Percentiles rank a stretch among this genome's conserved stretches.
These are phyloP conservation scores for Phaonia tiefii DNA, from an alignment of 2,888 invertebrate genomes.

Conservation along the genomic window DNA sequence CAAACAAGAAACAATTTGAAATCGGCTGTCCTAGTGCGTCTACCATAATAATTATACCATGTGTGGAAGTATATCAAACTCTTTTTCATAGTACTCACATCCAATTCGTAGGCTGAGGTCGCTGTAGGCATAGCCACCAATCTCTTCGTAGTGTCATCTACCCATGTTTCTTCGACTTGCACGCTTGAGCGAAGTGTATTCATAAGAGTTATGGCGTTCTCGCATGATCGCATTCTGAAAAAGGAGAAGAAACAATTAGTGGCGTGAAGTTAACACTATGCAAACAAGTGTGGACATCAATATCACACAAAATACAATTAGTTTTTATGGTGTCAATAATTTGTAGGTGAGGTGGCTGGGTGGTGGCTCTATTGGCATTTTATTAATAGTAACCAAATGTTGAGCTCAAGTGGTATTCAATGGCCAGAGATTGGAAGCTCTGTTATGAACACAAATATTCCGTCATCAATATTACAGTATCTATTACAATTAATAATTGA, in stretches of 20 bases:
- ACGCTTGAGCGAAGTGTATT: constrained; percentile 94
- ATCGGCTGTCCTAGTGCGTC: too few relatives aligned
- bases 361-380: not conserved
- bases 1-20: too few relatives aligned
- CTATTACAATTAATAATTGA: too few relatives aligned
- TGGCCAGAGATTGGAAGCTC: too few relatives aligned
- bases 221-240: constrained; percentile 91
- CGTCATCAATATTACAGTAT: too few relatives aligned
- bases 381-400: not conserved
- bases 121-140: constrained; percentile 88
- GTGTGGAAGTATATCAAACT: too few relatives aligned
- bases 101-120: constrained; percentile 80
- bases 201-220: constrained; percentile 93
- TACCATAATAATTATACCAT: too few relatives aligned
- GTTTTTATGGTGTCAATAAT: constrained; percentile 48
- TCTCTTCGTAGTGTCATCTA: constrained; percentile 91
- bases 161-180: constrained; percentile 93
- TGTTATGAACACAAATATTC: too few relatives aligned
- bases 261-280: constrained; percentile 43
- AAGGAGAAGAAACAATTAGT: constrained; percentile 31
- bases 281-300: constrained; percentile 49
- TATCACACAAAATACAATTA: constrained; percentile 39
- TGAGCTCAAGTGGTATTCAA: too few relatives aligned
- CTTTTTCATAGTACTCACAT: constrained; percentile 78
- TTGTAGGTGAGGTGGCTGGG: not conserved